Evolutionary conservation across 2,113 vertebrate genomes (phyloP).

Genomic region (Typhlomys cinereus): DNA sequence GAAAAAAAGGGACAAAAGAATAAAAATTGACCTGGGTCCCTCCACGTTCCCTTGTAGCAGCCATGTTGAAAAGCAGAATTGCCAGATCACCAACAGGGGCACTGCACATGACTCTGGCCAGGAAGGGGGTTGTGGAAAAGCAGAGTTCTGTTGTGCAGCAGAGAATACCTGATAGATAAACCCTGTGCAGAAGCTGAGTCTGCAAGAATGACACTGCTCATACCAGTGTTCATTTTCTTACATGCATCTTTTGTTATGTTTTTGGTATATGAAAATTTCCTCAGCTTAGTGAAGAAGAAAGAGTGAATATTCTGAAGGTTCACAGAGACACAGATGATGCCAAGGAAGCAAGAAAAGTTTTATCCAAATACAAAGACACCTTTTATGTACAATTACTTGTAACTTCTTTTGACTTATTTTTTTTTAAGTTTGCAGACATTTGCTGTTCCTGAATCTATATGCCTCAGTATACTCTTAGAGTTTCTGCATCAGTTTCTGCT

Average conservation of each 20-base stretch:
- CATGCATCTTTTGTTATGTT: constrained; percentile 96
- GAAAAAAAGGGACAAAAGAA: too few relatives aligned
- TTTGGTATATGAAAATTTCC: constrained; percentile 96
- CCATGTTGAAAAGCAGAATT: too few relatives aligned
- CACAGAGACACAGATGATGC: constrained; percentile 99
- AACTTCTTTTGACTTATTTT: constrained; percentile 97
- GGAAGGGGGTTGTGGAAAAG: too few relatives aligned
- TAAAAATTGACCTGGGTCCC: too few relatives aligned
- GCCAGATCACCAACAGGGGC: too few relatives aligned
- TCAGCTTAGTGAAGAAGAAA: constrained; percentile 95
- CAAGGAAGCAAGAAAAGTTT: constrained; percentile 97
- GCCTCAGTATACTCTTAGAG: constrained; percentile 98
- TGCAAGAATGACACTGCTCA: constrained; percentile 94
- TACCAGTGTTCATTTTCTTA: constrained; percentile 93
- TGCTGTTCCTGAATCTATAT: constrained; percentile 98
- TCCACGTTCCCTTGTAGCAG: too few relatives aligned
- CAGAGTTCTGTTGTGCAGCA: too few relatives aligned
- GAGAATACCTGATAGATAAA: too few relatives aligned
- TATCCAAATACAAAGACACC: constrained; percentile 99
- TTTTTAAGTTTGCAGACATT: constrained; percentile 97
- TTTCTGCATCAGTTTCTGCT: constrained; percentile 98
- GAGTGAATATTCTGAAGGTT: constrained; percentile 94
- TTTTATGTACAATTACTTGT: constrained; percentile 98
- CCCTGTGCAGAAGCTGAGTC: constrained; percentile 89
- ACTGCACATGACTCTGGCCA: too few relatives aligned